phyloP scores from a whole-genome alignment of 1,140 invertebrate species.

The Plutomurus gul region DNA sequence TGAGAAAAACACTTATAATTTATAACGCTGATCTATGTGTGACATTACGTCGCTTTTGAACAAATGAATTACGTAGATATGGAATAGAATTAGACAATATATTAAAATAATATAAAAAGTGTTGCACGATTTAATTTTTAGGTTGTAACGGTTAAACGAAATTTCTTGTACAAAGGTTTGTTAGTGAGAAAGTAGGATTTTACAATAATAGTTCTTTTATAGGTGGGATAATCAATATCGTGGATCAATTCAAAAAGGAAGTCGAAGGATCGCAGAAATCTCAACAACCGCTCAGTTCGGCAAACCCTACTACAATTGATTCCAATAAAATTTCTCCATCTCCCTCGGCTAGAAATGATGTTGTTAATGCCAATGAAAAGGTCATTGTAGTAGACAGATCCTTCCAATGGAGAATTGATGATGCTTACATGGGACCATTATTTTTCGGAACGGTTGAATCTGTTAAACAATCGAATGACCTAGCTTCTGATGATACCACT shows the following conservation, averaged over 20 bases:
- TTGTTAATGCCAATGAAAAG: not conserved
- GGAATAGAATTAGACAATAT: not conserved
- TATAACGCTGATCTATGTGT: too few species aligned
- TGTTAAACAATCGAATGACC: not conserved
- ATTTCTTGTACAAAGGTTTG: too few species aligned
- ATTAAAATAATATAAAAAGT: too few species aligned
- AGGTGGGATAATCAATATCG: constrained; percentile 9
- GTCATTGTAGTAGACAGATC: constrained; percentile 4
- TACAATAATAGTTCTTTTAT: too few species aligned
- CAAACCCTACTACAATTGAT: not conserved
- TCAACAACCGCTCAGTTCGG: not conserved
- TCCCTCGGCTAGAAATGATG: not conserved
- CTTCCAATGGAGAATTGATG: constrained; percentile 37
- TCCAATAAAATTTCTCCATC: not conserved
- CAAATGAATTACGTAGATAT: too few species aligned
- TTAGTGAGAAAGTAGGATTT: too few species aligned
- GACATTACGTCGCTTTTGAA: too few species aligned
- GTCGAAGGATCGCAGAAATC: not conserved
- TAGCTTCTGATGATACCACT: not conserved
- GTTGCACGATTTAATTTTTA: too few species aligned
- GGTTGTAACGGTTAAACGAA: too few species aligned
- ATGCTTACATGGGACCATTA: constrained; percentile 24
- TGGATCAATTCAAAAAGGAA: constrained; percentile 2
- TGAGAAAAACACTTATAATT: not conserved
- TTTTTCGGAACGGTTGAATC: constrained; percentile 38